Evolutionary conservation across 2,888 invertebrate species (phyloP), one percentile per base, ranked within the genome.

Genomic region (Eugnorisma glareosa): DNA sequence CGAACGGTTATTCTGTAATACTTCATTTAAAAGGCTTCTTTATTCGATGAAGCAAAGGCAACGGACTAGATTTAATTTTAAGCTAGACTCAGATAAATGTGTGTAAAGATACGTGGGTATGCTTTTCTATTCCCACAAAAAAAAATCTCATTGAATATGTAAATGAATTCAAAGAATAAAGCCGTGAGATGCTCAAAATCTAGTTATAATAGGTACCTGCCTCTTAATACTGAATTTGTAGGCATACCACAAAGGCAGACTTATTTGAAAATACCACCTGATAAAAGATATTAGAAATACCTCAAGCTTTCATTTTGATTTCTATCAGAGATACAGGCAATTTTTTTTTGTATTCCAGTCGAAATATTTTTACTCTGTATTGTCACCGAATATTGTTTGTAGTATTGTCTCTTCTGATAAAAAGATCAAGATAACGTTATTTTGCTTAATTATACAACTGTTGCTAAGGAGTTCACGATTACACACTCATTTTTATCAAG

Each of bases 371-470:
- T 5, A 24, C 35, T 79, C 31, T 28, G 15, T 35, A 48, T 7
- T 73, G 57, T 51, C 57, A 18, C 57, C 35, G 40, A 28, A n/a
- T 40, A 64, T 64, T 64, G 18, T 78, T 66, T 37, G 10, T 28
- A 37, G 64, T 72, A 64, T 61, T 54, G 69, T 59, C 59, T 80
- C n/a, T 59, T 2, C 0, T 68, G 75, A 79, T 81, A 79, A 79
- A 74, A 31, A 21, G 54, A 81, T 81, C 28, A 63, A 57, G 79
- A 79, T 79, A 79, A 48, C 63, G 10, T 24, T 59, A 59, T 79
- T 59, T 67, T 73, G 66, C 73, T 78, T 78, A 72, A 72, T 72
- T 57, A 43, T 57, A 66, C 64, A 57, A 43, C 80, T 66, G 78
- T 80, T 72, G 64, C 80, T 66, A 31, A 45, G 11, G 13, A 80